phyloP scores from a whole-genome alignment of 2,113 vertebrate genomes.

The Mystacornis crossleyi region DNA sequence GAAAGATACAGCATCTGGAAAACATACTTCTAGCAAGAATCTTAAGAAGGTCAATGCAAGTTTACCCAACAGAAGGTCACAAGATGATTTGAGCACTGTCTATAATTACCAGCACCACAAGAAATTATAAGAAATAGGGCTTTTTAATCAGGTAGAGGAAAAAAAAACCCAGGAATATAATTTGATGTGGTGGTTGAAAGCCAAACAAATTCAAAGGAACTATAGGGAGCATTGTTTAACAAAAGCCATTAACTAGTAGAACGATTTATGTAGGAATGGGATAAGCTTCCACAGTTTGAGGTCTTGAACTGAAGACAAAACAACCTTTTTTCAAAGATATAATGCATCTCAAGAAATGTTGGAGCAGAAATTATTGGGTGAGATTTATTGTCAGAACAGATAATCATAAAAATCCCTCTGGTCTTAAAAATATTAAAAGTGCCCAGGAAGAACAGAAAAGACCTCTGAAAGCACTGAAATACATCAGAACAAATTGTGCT shows the following conservation, averaged over 20 bases:
- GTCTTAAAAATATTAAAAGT: not conserved
- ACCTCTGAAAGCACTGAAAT: not conserved
- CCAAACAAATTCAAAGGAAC: not conserved
- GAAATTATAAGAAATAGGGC: not conserved
- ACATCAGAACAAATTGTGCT: not conserved
- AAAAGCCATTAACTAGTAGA: not conserved
- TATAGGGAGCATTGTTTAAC: not conserved
- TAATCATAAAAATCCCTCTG: not conserved
- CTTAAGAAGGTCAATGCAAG: not conserved
- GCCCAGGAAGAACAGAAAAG: not conserved
- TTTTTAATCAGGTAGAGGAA: not conserved
- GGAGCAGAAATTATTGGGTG: constrained; percentile 8
- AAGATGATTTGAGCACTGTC: not conserved
- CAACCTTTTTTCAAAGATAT: not conserved
- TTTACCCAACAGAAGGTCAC: constrained; percentile 13
- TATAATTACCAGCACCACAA: not conserved
- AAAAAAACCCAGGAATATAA: not conserved
- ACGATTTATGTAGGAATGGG: not conserved
- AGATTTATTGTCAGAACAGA: constrained; percentile 33
- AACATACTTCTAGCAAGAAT: not conserved
- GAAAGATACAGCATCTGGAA: constrained; percentile 2
- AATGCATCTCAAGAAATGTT: not conserved
- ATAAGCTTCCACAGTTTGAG: not conserved
- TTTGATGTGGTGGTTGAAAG: not conserved
- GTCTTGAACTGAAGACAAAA: not conserved